These are phyloP conservation scores for Zaprionus camerounensis DNA, from an alignment of 1,140 invertebrate species.

Conservation along the genomic window DNA sequence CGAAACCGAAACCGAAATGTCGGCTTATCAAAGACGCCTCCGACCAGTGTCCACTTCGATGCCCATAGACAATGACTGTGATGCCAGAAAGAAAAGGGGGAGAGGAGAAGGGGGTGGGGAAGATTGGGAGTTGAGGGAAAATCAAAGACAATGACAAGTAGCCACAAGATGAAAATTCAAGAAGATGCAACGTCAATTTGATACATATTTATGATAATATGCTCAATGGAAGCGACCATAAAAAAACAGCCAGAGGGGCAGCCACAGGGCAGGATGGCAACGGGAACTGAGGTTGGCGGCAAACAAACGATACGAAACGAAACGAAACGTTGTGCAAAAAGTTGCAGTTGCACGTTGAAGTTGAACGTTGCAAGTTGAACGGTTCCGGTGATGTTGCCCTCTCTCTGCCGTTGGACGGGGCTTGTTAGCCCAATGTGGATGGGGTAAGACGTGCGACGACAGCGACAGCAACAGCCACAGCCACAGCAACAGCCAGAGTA, in stretches of 20 bases:
- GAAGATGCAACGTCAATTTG: conserved; percentile 82
- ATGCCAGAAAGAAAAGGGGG: neutral
- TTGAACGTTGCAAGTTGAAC: conserved; percentile 45
- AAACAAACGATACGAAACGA: conserved; percentile 62
- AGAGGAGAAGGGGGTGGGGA: neutral
- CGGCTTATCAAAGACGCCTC: conserved; percentile 70
- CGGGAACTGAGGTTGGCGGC: conserved; percentile 50
- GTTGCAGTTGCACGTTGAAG: conserved; percentile 26
- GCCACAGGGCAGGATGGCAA: conserved; percentile 13
- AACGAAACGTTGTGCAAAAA: conserved; percentile 21
- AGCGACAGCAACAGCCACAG: conserved; percentile 44
- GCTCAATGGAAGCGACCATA: conserved; percentile 58
- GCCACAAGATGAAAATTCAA: conserved; percentile 80
- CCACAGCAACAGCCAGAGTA: neutral
- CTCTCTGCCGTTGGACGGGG: conserved; percentile 16
- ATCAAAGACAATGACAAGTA: conserved; percentile 83
- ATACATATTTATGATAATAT: conserved; percentile 83
- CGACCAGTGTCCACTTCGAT: conserved; percentile 56
- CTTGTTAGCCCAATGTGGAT: conserved; percentile 64
- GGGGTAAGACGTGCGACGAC: conserved; percentile 52
- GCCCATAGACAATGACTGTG: conserved; percentile 68
- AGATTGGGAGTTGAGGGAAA: conserved; percentile 63
- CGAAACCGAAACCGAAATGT: conserved; percentile 54
- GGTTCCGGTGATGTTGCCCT: conserved; percentile 58
- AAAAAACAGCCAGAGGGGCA: conserved; percentile 55